Percentiles rank a stretch among this genome's conserved stretches.
phyloP scores from a whole-genome alignment of 2,797 vertebrate genomes.

The Syndactyla subalaris region DNA sequence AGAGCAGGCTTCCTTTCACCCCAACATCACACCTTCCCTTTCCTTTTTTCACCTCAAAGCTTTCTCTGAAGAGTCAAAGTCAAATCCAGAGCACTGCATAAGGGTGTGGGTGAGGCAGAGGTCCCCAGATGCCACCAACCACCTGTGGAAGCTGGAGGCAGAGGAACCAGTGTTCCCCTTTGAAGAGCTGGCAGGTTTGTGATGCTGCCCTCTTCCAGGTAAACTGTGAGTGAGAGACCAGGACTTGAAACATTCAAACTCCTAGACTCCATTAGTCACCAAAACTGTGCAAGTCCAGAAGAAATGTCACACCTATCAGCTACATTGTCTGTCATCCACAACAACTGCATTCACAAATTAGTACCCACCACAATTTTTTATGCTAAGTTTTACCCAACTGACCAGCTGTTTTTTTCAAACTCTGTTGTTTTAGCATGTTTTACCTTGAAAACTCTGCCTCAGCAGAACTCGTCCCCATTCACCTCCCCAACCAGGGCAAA shows the following conservation, averaged over 20 bases:
- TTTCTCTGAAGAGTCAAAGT: not conserved
- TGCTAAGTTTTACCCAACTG: not conserved
- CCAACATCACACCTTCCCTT: not conserved
- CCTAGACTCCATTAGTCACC: not conserved
- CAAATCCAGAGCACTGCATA: not conserved
- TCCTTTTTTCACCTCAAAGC: not conserved
- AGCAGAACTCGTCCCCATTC: not conserved
- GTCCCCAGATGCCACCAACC: not conserved
- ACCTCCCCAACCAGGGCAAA: not conserved
- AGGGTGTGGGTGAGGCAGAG: not conserved
- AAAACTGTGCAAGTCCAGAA: not conserved
- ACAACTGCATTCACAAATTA: not conserved
- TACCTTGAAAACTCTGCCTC: not conserved
- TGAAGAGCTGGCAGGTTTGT: not conserved
- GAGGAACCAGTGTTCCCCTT: not conserved
- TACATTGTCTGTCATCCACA: not conserved
- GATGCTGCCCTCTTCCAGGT: not conserved
- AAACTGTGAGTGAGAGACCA: not conserved
- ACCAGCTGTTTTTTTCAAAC: not conserved
- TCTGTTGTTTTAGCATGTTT: not conserved
- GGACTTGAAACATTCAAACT: not conserved
- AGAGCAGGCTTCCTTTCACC: not conserved
- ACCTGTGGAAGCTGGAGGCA: not conserved
- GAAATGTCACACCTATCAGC: not conserved
- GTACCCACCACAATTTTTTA: rapidly evolving